Base-by-base conservation (phyloP, 2,888 invertebrate genomes). In the Idaea biselata region DNA sequence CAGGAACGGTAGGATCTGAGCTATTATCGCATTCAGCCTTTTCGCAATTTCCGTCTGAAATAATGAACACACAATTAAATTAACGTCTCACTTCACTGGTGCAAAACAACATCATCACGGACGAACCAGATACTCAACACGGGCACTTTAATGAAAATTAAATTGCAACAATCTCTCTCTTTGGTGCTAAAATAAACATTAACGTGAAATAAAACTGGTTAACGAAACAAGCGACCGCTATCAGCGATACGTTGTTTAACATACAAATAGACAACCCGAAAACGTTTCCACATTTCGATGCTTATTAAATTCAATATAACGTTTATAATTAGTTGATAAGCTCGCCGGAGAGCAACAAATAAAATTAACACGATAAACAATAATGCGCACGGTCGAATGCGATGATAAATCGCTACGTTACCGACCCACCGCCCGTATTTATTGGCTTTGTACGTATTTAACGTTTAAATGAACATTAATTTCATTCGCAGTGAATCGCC, bases 21-120 rank as follows among this genome's bases (percentile, higher is more conserved):
- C 97, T 87, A 98, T 97, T 84, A 98, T 97, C 76, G 97, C 97
- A 88, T 97, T 98, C 88, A 98, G 93, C 87, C 98, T 94, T 93
- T 98, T 99, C 75, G 97, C 97, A 86, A 98, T 98, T 94, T 99
- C 98, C 93, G 97, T 97, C 97, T 98, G 95, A 63, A 95, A 95
- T 70, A 74, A 75, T 79, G 71, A 73, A 75, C 66, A 66, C 11
- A 17, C 60, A 64, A 66, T 72, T 65, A 69, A 66, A 63, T 63
- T 61, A 68, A 58, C 62, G 62, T 70, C 55, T 65, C 63, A 69
- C 55, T 60, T 58, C 60, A 33, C 69, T 62, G 64, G 71, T 71
- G 75, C 69, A 25, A 25, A 25, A 25, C 25, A 25, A 25, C 25
- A 25, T 25, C 56, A 44, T 71, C 72, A 73, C 70, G 61, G 72